Evolutionary conservation across 1,140 invertebrate genomes (phyloP).

Genomic region (Bombus superbus): DNA sequence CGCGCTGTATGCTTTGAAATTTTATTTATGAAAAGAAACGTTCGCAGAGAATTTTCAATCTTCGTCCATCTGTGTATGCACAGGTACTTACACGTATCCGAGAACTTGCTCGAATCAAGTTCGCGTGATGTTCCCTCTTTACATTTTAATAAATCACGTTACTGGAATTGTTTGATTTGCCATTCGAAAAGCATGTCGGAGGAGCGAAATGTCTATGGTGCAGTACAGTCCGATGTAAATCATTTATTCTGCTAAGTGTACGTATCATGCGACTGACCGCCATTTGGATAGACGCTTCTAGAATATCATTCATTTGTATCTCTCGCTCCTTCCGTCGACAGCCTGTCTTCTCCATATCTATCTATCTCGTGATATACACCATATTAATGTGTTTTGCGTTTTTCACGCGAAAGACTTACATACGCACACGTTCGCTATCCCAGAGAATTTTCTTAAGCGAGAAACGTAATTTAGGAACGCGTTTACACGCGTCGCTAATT

Average conservation of each 20-base stretch:
- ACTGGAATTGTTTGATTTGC: slow-evolving; percentile 22
- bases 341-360: slow-evolving; percentile 11
- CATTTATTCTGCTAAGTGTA: slow-evolving; percentile 58
- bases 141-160: slow-evolving; percentile 22
- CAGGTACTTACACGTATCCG: neutral
- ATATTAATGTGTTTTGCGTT: neutral
- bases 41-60: slow-evolving; percentile 1
- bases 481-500: slow-evolving; percentile 1
- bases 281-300: slow-evolving; percentile 66
- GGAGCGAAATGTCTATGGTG: neutral
- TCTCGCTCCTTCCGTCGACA: slow-evolving; percentile 34
- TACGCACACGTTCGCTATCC: too few relatives aligned
- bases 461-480: neutral
- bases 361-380: slow-evolving; percentile 4
- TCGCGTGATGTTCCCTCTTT: neutral
- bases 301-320: slow-evolving; percentile 63
- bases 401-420: neutral
- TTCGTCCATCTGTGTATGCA: neutral
- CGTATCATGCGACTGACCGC: slow-evolving; percentile 55
- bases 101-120: neutral
- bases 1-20: neutral
- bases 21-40: slow-evolving; percentile 1
- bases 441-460: neutral
- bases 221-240: slow-evolving; percentile 38
- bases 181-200: neutral